phyloP scores from a whole-genome alignment of 2,888 invertebrate species.

The Adineta ricciae region DNA sequence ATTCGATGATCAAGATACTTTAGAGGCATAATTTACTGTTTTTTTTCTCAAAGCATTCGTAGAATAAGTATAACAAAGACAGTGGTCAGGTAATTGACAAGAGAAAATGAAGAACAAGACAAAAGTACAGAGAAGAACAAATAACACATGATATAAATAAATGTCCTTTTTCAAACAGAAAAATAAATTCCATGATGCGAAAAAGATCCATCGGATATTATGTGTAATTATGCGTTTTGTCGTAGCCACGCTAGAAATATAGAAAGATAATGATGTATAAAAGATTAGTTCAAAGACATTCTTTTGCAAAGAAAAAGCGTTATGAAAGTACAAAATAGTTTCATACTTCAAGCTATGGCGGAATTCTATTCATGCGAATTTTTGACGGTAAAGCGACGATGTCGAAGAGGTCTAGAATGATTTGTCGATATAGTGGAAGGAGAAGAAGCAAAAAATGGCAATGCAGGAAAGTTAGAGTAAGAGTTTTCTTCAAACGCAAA shows the following conservation, averaged over 20 bases:
- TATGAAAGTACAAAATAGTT: no score
- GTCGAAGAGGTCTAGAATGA: neutral
- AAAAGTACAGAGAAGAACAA: neutral
- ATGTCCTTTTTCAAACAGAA: neutral
- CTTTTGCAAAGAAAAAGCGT: no score
- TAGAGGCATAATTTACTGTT: neutral
- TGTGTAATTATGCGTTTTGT: neutral
- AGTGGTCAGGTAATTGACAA: neutral
- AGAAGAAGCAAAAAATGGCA: no score
- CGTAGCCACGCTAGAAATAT: neutral
- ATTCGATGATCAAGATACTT: neutral
- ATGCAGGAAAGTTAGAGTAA: no score
- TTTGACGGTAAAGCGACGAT: neutral
- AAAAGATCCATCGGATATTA: neutral
- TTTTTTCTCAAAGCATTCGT: neutral
- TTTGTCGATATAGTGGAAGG: neutral
- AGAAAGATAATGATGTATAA: neutral
- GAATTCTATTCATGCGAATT: neutral
- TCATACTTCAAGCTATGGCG: no score
- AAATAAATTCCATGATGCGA: neutral
- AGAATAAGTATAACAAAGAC: neutral
- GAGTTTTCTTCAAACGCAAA: neutral
- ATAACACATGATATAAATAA: neutral
- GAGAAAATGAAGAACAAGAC: neutral
- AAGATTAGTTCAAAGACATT: neutral